Percentiles rank a stretch among this genome's conserved stretches.
phyloP scores from a whole-genome alignment of 2,113 vertebrate genomes.

The Heteronetta atricapilla region DNA sequence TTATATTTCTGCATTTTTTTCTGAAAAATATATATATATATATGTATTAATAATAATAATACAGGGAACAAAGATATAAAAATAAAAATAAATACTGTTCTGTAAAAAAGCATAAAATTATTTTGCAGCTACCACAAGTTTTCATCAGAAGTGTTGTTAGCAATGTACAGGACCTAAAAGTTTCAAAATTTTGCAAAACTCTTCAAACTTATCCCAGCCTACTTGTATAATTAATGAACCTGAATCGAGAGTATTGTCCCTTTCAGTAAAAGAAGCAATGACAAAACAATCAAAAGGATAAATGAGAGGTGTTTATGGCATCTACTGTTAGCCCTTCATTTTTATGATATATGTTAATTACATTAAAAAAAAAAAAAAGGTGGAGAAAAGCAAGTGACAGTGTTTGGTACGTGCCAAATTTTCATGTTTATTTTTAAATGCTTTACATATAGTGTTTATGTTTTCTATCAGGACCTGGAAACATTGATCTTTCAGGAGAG shows the following conservation, averaged over 20 bases:
- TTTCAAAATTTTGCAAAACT: background rate
- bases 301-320: background rate
- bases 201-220: background rate
- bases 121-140: background rate
- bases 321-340: background rate
- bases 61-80: background rate
- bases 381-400: background rate
- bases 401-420: background rate
- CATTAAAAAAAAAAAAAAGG: background rate
- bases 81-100: fast-evolving
- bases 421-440: background rate
- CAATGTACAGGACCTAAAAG: background rate
- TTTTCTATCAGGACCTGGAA: background rate
- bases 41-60: background rate
- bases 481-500: background rate
- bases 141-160: background rate
- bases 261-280: background rate
- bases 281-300: background rate
- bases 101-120: background rate
- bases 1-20: background rate
- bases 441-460: background rate
- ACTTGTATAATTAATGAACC: fast-evolving
- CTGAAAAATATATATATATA: too few relatives aligned
- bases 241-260: background rate
- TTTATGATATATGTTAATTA: background rate